Percentiles rank a stretch among this genome's conserved stretches.
Evolutionary conservation across 1,140 invertebrate species (phyloP).

Genomic region (Harpegnathos saltator): DNA sequence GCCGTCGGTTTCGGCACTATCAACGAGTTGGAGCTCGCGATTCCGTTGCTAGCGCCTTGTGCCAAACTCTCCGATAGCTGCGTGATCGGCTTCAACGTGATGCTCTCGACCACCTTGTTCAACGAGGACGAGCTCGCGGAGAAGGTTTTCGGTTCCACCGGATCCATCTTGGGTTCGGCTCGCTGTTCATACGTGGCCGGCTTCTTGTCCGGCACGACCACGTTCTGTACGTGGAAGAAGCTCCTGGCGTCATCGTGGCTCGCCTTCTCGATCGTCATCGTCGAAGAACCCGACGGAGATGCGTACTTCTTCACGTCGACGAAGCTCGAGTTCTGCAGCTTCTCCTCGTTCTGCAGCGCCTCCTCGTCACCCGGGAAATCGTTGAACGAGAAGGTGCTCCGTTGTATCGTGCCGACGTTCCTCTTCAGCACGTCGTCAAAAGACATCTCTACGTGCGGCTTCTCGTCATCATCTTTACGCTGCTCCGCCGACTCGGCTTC

Average conservation of each 20-base stretch:
- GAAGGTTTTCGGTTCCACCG: slow-evolving; percentile 63
- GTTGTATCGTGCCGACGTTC: slow-evolving; percentile 68
- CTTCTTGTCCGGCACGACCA: slow-evolving; percentile 70
- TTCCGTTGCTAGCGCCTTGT: slow-evolving; percentile 78
- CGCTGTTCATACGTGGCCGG: slow-evolving; percentile 60
- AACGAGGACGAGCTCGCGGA: slow-evolving; percentile 45
- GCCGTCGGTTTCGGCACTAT: slow-evolving; percentile 78
- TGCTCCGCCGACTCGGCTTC: slow-evolving; percentile 86
- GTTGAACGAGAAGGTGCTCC: slow-evolving; percentile 78
- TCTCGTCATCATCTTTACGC: slow-evolving; percentile 75
- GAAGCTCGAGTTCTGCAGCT: slow-evolving; percentile 83
- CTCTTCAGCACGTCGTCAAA: slow-evolving; percentile 65
- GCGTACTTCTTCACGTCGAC: slow-evolving; percentile 79
- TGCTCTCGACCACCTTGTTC: slow-evolving; percentile 63
- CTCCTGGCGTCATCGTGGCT: slow-evolving; percentile 71
- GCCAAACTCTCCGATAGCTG: slow-evolving; percentile 75
- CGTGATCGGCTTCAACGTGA: slow-evolving; percentile 67
- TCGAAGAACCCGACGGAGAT: slow-evolving; percentile 61
- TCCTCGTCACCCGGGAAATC: slow-evolving; percentile 79
- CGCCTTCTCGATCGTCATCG: slow-evolving; percentile 70
- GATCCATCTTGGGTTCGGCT: slow-evolving; percentile 56
- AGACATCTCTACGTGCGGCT: slow-evolving; percentile 10
- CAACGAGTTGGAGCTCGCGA: slow-evolving; percentile 77
- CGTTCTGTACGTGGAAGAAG: slow-evolving; percentile 77
- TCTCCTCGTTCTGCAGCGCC: slow-evolving; percentile 80